Percentiles rank a stretch among this genome's conserved stretches.
phyloP scores from a whole-genome alignment of 2,888 invertebrate species.

The Euspilapteryx auroguttella region DNA sequence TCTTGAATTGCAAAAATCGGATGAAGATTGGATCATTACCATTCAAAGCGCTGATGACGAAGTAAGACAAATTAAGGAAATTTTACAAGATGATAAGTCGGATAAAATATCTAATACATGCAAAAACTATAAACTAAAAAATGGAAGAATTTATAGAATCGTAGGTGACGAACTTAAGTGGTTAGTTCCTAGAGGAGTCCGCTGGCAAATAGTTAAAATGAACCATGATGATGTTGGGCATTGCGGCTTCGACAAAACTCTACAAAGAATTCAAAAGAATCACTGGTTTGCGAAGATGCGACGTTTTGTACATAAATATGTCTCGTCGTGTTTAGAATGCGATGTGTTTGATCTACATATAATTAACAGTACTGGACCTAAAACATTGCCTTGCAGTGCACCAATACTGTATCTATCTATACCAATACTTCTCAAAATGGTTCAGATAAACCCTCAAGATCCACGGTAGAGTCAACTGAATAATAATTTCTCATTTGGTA shows the following conservation, averaged over 20 bases:
- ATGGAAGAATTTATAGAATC: background rate
- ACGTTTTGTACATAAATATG: constrained; percentile 1
- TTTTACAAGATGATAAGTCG: background rate
- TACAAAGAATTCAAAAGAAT: constrained; percentile 3
- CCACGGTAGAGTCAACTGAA: too few relatives aligned
- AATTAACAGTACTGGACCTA: too few relatives aligned
- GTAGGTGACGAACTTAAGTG: background rate
- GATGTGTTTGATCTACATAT: too few relatives aligned
- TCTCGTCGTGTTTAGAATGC: too few relatives aligned
- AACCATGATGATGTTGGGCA: constrained; percentile 3
- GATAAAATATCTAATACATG: background rate
- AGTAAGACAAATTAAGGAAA: background rate
- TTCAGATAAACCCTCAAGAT: too few relatives aligned
- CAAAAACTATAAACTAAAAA: constrained; percentile 1
- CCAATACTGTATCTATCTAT: too few relatives aligned
- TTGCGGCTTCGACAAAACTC: constrained; percentile 2
- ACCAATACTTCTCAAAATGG: too few relatives aligned
- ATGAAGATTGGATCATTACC: constrained; percentile 2
- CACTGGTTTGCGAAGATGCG: constrained; percentile 7
- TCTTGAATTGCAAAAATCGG: background rate
- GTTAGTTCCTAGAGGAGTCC: constrained; percentile 5
- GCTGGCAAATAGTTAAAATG: constrained; percentile 2
- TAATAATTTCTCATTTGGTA: too few relatives aligned
- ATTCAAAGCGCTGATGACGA: constrained; percentile 3
- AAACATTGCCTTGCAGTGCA: too few relatives aligned